Conservation (phyloP, 2,797 vertebrate genomes). For the Lindbergichthys nudifrons region DNA sequence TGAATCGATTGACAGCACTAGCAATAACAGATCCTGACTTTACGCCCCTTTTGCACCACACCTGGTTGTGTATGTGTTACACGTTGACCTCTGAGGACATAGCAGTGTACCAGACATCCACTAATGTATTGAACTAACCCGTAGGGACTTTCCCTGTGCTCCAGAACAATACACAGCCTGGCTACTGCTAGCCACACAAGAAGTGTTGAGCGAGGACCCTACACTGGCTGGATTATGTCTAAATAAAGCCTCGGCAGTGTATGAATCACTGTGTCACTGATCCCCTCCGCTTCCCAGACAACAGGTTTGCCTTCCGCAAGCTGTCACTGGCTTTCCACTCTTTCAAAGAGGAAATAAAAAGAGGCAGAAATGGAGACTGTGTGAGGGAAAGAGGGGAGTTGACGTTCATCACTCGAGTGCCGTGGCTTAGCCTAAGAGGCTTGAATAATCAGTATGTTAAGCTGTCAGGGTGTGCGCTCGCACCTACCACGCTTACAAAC, state of each 20-base stretch:
- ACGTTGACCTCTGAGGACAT: conserved; percentile 13
- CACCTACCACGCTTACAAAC: conserved; percentile 82
- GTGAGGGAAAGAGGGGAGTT: conserved; percentile 70
- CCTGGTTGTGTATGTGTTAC: background rate
- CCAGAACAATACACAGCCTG: conserved; percentile 42
- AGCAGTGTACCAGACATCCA: conserved; percentile 1
- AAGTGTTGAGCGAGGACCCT: conserved; percentile 59
- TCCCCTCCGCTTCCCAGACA: conserved; percentile 77
- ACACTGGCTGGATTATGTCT: conserved; percentile 80
- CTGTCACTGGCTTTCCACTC: conserved; percentile 73
- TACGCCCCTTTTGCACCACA: no score
- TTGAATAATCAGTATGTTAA: conserved; percentile 88
- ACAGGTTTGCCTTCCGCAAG: conserved; percentile 75
- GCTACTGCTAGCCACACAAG: conserved; percentile 42
- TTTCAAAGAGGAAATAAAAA: conserved; percentile 67
- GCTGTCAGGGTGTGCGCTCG: conserved; percentile 79
- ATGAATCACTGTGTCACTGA: conserved; percentile 82
- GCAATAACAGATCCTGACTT: no score
- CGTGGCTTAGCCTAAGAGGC: conserved; percentile 86
- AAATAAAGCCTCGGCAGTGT: conserved; percentile 81
- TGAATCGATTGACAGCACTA: no score
- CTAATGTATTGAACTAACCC: conserved; percentile 29
- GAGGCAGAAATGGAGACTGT: conserved; percentile 56
- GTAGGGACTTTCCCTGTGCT: conserved; percentile 43
- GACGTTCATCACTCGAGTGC: conserved; percentile 82